These are phyloP conservation scores for Papilio polytes DNA, from an alignment of 1,140 invertebrate species.

Conservation along the genomic window DNA sequence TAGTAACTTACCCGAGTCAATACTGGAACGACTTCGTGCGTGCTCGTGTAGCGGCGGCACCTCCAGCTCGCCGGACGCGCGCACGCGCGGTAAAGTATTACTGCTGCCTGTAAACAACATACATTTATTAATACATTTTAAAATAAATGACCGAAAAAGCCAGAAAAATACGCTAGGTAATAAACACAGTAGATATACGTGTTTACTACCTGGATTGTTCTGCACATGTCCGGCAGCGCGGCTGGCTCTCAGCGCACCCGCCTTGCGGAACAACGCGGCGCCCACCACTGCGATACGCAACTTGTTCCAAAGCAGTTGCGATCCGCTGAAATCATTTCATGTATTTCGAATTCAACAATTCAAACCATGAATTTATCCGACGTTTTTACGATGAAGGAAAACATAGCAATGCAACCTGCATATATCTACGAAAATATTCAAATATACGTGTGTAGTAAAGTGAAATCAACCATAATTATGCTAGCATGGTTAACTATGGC, in stretches of 20 bases:
- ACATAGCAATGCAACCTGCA: too few species aligned
- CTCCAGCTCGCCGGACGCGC: conserved; percentile 66
- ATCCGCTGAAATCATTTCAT: conserved; percentile 82
- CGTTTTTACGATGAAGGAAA: too few species aligned
- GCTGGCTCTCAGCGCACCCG: conserved; percentile 83
- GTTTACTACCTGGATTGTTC: conserved; percentile 1
- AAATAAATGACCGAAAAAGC: background rate
- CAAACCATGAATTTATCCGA: too few species aligned
- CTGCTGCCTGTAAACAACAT: conserved; percentile 57
- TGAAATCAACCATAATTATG: too few species aligned
- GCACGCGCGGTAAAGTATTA: conserved; percentile 66
- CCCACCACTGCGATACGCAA: conserved; percentile 96
- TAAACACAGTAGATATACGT: background rate
- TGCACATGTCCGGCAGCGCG: conserved; percentile 40
- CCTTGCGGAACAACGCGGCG: conserved; percentile 93
- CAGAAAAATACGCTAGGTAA: background rate
- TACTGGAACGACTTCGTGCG: conserved; percentile 72
- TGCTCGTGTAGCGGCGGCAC: conserved; percentile 69
- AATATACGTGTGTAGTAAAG: too few species aligned
- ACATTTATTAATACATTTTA: background rate
- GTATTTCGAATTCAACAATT: background rate
- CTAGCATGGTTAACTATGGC: too few species aligned
- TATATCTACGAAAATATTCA: too few species aligned
- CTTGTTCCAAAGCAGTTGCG: conserved; percentile 96
- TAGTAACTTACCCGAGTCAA: conserved; percentile 73